Evolutionary conservation across 2,113 vertebrate genomes (phyloP).

Genomic region (Diphyllodes magnificus): DNA sequence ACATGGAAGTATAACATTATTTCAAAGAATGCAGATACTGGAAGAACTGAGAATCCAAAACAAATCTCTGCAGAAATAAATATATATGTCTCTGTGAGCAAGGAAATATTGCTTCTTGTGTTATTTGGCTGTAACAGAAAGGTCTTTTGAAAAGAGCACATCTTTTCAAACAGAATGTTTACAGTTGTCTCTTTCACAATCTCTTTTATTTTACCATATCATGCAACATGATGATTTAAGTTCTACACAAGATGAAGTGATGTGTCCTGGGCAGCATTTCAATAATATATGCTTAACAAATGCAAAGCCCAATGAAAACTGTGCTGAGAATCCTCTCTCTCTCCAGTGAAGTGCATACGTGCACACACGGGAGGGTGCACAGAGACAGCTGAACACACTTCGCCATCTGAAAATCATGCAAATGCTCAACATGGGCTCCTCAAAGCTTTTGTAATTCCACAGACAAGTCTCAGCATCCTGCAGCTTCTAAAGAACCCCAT

Average conservation of each 20-base stretch:
- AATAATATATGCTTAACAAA: conserved; percentile 35
- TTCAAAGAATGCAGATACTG: conserved; percentile 9
- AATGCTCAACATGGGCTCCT: background rate
- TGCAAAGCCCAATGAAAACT: background rate
- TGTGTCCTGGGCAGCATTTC: conserved; percentile 20
- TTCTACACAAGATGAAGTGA: conserved; percentile 2
- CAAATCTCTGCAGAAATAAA: conserved; percentile 42
- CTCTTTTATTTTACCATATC: conserved; percentile 49
- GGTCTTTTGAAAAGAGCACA: conserved; percentile 44
- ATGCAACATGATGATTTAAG: conserved; percentile 29
- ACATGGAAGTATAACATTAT: conserved; percentile 36
- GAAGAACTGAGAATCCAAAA: conserved; percentile 10
- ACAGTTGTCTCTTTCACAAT: conserved; percentile 45
- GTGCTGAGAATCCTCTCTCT: background rate
- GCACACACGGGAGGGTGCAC: background rate
- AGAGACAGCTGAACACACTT: conserved; percentile 18
- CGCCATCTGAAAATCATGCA: background rate
- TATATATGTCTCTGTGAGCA: background rate
- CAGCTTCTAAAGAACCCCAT: background rate
- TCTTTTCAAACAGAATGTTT: conserved; percentile 54
- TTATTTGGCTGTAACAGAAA: conserved; percentile 42
- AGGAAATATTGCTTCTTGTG: background rate
- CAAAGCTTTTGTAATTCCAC: conserved; percentile 6
- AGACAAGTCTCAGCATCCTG: conserved; percentile 39
- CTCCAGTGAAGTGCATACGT: background rate